phyloP scores from a whole-genome alignment of 2,888 invertebrate species.

The Phlogophora meticulosa region DNA sequence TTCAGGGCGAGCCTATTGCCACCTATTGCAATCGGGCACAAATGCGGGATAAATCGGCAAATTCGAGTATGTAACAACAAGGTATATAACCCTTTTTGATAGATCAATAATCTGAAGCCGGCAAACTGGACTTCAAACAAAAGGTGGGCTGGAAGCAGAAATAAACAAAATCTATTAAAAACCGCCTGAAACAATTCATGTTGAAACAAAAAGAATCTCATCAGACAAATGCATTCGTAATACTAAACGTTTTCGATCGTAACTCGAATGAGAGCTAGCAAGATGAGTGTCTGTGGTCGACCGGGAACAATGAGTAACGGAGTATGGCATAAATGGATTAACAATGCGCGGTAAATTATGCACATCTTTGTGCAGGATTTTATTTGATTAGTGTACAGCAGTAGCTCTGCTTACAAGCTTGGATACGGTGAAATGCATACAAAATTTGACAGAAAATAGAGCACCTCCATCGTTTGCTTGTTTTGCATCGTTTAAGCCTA shows the following conservation, averaged over 20 bases:
- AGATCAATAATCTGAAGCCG: too few relatives aligned
- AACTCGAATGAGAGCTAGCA: conserved; percentile 19
- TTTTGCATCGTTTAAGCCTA: too few relatives aligned
- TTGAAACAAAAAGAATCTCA: conserved; percentile 42
- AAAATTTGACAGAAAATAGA: too few relatives aligned
- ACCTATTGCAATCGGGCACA: too few relatives aligned
- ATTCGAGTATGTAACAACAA: too few relatives aligned
- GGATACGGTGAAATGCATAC: too few relatives aligned
- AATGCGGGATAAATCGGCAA: too few relatives aligned
- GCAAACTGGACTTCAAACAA: neutral
- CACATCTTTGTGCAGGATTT: neutral
- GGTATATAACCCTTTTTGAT: too few relatives aligned
- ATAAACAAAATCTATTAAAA: conserved; percentile 24
- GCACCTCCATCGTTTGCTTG: too few relatives aligned
- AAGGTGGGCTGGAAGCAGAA: neutral
- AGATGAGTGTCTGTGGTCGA: conserved; percentile 26
- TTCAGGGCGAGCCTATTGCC: too few relatives aligned
- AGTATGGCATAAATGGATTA: conserved; percentile 15
- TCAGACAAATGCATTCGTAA: conserved; percentile 51
- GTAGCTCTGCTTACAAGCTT: neutral
- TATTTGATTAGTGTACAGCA: too few relatives aligned
- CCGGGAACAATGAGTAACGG: conserved; percentile 3
- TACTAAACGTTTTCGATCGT: conserved; percentile 42
- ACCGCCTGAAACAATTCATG: conserved; percentile 23
- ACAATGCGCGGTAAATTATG: neutral